A percentile compares a stretch with the other conserved stretches of the same genome.
Evolutionary conservation across 2,113 vertebrate genomes (phyloP).

Genomic region (Canis aureus): DNA sequence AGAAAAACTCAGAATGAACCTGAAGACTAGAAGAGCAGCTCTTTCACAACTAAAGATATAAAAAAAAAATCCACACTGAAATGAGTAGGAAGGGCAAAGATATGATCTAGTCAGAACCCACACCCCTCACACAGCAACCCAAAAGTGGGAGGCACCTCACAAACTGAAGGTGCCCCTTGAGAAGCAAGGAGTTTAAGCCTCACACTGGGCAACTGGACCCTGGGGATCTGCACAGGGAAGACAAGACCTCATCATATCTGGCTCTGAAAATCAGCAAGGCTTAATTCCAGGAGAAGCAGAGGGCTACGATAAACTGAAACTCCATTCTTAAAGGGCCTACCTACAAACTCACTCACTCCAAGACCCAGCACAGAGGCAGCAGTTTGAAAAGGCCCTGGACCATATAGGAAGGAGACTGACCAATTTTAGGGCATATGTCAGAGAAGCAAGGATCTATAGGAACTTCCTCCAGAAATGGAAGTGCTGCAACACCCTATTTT

Average conservation of each 20-base stretch:
- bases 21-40: neutral
- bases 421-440: neutral
- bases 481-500: neutral
- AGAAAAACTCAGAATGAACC: neutral
- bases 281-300: neutral
- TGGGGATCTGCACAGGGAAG: neutral
- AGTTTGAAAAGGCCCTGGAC: neutral
- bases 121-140: neutral
- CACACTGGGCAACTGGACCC: neutral
- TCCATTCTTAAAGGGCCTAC: neutral
- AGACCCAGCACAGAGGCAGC: neutral
- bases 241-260: neutral
- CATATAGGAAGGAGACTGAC: neutral
- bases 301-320: neutral
- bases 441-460: neutral
- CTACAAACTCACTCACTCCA: neutral
- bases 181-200: neutral
- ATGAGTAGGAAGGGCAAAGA: neutral
- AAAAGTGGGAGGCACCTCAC: neutral
- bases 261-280: neutral
- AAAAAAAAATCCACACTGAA: neutral
- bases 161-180: neutral
- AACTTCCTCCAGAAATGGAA: neutral
- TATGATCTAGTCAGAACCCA: neutral
- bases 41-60: neutral